phyloP scores from a whole-genome alignment of 2,797 vertebrate genomes.

The Enteromius argenteus region DNA sequence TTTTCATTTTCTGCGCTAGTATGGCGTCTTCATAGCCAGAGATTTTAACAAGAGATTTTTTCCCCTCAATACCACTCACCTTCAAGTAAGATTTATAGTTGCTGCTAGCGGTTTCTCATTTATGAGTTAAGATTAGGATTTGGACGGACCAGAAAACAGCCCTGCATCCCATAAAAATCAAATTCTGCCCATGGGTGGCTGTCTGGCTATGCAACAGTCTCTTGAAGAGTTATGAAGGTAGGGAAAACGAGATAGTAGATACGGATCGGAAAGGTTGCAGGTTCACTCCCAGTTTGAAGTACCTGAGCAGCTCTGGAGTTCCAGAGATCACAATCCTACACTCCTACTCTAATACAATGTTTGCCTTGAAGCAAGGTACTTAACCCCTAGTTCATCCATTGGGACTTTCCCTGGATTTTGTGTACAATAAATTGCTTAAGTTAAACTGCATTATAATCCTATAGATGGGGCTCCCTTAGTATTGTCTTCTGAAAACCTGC shows the following conservation, averaged over 20 bases:
- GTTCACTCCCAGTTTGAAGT: constrained; percentile 20
- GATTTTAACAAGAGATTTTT: constrained; percentile 25
- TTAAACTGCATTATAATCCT: constrained; percentile 23
- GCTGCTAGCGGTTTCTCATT: constrained; percentile 37
- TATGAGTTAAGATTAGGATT: constrained; percentile 49
- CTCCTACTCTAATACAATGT: not conserved
- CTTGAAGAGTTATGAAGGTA: constrained; percentile 29
- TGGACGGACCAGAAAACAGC: constrained; percentile 39
- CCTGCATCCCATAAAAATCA: constrained; percentile 35
- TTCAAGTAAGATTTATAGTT: constrained; percentile 41
- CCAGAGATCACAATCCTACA: constrained; percentile 18
- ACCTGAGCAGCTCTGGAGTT: constrained; percentile 14
- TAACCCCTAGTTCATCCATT: not conserved
- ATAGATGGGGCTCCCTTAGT: constrained; percentile 56
- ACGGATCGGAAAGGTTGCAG: constrained; percentile 18
- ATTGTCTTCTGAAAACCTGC: constrained; percentile 41
- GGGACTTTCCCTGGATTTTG: constrained; percentile 2
- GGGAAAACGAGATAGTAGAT: constrained; percentile 17
- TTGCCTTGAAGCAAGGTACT: constrained; percentile 25
- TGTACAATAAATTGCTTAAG: constrained; percentile 11
- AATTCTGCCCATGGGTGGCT: constrained; percentile 18
- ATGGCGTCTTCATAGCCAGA: constrained; percentile 11
- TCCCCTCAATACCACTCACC: constrained; percentile 13
- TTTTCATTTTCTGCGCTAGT: constrained; percentile 17
- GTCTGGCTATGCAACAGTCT: constrained; percentile 22